Evolutionary conservation across 2,797 vertebrate species (phyloP).

Genomic region (Amblyraja radiata): DNA sequence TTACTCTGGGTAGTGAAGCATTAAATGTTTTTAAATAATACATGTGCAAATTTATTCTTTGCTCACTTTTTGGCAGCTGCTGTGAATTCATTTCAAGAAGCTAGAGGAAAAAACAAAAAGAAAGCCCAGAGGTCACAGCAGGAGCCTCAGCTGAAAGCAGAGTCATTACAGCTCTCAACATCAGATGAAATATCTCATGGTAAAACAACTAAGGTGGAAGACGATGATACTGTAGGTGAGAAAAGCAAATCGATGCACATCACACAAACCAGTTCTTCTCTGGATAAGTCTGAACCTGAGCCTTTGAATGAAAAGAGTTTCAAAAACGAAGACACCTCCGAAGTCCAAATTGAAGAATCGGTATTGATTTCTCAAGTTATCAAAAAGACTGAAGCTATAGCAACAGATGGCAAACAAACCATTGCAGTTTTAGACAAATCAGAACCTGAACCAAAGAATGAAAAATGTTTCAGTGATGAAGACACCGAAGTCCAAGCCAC

Average conservation of each 20-base stretch:
- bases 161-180: neutral
- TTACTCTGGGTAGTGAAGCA: neutral
- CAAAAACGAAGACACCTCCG: neutral
- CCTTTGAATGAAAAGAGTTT: neutral
- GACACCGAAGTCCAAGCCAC: neutral
- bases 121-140: neutral
- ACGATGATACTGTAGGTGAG: neutral
- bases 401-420: neutral
- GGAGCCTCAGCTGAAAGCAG: neutral
- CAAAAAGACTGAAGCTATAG: neutral
- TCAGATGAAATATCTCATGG: neutral
- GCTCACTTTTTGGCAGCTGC: conserved; percentile 51
- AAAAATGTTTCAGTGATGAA: neutral
- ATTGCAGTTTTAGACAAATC: neutral
- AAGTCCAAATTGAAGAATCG: neutral
- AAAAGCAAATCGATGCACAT: neutral
- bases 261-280: neutral
- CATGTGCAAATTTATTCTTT: conserved; percentile 10
- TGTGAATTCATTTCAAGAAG: conserved; percentile 62
- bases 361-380: neutral
- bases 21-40: neutral
- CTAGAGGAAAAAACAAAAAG: conserved; percentile 48
- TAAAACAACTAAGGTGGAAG: neutral
- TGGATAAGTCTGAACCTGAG: neutral
- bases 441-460: neutral